Conservation (phyloP, 2,797 vertebrate genomes). For the Bradypodion pumilum region DNA sequence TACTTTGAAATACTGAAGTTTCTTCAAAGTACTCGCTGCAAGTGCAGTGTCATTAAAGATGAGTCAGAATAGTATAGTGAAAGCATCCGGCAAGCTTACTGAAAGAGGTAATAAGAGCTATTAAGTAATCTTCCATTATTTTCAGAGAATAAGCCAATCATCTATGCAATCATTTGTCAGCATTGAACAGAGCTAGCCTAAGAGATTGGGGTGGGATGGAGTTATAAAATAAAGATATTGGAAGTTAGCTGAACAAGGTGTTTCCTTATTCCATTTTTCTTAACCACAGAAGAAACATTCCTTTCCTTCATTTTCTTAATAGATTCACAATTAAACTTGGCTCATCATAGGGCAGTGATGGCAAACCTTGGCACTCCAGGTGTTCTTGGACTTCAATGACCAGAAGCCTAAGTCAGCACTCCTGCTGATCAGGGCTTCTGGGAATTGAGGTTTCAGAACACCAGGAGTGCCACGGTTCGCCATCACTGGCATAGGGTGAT, state of each 20-base stretch:
- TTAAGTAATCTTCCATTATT: conserved; percentile 44
- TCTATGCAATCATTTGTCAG: conserved; percentile 29
- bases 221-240: neutral
- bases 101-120: conserved; percentile 38
- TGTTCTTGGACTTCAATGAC: too few species aligned
- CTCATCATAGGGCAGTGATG: too few species aligned
- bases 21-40: conserved; percentile 30
- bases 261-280: conserved; percentile 9
- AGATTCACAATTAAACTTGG: conserved; percentile 7
- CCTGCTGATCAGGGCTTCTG: too few species aligned
- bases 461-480: too few species aligned
- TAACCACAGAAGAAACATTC: conserved; percentile 11
- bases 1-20: conserved; percentile 27
- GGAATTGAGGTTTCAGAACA: too few species aligned
- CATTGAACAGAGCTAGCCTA: neutral
- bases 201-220: too few species aligned
- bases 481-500: too few species aligned
- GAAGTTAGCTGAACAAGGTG: conserved; percentile 8
- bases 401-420: too few species aligned
- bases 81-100: conserved; percentile 30
- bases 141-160: conserved; percentile 41
- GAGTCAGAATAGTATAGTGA: conserved; percentile 41
- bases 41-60: conserved; percentile 46
- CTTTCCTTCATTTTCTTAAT: conserved; percentile 20
- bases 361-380: too few species aligned